Evolutionary conservation across 2,888 invertebrate species (phyloP).

Genomic region (Fabriciana adippe): DNA sequence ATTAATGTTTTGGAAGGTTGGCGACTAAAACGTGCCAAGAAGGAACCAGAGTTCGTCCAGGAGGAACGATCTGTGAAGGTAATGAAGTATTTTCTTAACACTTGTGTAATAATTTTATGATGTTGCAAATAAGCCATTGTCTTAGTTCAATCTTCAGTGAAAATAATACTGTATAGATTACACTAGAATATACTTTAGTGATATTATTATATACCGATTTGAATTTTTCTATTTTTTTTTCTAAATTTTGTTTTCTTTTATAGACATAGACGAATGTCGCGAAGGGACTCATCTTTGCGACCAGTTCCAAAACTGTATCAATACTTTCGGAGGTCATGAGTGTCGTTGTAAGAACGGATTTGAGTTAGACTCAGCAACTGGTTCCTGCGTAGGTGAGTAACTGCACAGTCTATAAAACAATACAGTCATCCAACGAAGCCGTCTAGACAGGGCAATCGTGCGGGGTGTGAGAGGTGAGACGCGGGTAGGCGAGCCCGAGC

Average conservation of each 20-base stretch:
- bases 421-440: too few species aligned
- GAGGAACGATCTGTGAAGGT: slow-evolving; percentile 85
- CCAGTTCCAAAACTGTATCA: slow-evolving; percentile 77
- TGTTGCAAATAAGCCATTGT: neutral
- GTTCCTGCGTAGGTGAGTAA: slow-evolving; percentile 69
- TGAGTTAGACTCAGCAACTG: slow-evolving; percentile 64
- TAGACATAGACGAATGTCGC: slow-evolving; percentile 93
- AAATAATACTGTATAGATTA: too few species aligned
- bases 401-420: too few species aligned
- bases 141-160: too few species aligned
- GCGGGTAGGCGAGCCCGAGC: too few species aligned
- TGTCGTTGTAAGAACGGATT: slow-evolving; percentile 78
- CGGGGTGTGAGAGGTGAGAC: too few species aligned
- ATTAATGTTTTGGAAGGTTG: slow-evolving; percentile 9
- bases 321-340: slow-evolving; percentile 76
- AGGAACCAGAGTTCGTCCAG: slow-evolving; percentile 73
- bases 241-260: neutral
- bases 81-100: slow-evolving; percentile 13
- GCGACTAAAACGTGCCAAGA: slow-evolving; percentile 83
- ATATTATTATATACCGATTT: neutral
- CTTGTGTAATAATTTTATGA: neutral
- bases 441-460: too few species aligned
- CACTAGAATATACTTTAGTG: too few species aligned
- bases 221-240: neutral
- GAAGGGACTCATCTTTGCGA: slow-evolving; percentile 75